Conservation (phyloP, 2,797 vertebrate species). For the Eulemur coronatus region DNA sequence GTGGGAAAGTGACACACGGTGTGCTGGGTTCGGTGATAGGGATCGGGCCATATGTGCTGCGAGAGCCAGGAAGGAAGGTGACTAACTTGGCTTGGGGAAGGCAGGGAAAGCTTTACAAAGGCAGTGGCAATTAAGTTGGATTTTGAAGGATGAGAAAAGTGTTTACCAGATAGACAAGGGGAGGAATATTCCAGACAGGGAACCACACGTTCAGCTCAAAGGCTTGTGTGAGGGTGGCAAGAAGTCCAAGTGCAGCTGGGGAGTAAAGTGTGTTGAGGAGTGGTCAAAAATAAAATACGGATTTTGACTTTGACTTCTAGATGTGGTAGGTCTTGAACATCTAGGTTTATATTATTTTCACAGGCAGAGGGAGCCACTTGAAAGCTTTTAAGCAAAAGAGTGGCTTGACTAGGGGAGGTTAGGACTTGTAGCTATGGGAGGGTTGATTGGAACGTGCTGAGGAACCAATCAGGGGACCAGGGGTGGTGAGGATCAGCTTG, state of each 20-base stretch:
- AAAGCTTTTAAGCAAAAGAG: not conserved
- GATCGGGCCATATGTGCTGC: not conserved
- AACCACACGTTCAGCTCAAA: not conserved
- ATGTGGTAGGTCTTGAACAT: not conserved
- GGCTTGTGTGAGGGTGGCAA: not conserved
- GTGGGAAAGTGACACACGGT: not conserved
- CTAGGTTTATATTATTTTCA: not conserved
- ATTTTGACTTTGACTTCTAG: not conserved
- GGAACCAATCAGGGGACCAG: not conserved
- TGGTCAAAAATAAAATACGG: not conserved
- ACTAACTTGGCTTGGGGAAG: not conserved
- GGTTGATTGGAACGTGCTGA: not conserved
- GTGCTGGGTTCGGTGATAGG: not conserved
- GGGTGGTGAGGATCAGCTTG: not conserved
- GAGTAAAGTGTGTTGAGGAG: not conserved
- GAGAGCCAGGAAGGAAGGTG: not conserved
- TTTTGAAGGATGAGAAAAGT: not conserved
- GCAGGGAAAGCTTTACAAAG: not conserved
- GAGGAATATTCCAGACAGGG: not conserved
- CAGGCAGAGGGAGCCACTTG: conserved; percentile 35
- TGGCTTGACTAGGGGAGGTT: not conserved
- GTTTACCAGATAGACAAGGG: not conserved
- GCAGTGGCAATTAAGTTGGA: not conserved
- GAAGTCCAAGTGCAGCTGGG: not conserved
- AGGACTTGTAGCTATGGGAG: not conserved